Base-by-base conservation (phyloP, 2,113 vertebrate species). In the Poeciliopsis turrubarensis region DNA sequence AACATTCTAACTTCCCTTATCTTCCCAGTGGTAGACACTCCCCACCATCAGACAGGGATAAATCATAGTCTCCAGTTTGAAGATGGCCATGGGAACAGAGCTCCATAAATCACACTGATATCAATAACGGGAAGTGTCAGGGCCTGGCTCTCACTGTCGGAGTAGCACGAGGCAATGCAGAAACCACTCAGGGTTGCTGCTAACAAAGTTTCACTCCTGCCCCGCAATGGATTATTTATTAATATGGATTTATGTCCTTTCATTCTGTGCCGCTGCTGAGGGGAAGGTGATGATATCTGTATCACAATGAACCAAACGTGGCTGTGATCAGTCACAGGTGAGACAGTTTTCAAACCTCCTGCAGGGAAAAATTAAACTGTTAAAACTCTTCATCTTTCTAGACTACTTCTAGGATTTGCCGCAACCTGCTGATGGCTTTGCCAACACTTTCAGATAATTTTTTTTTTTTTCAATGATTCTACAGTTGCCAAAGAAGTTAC, bases 81-180 rank as follows among this genome's bases (percentile, higher is more conserved):
- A 76, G 88, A 90, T 44, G 84, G 84, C 73, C 81, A 62, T 68
- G 83, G 79, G 73, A 88, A 84, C 30, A 31, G 19, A 65, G 71
- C 60, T 83, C 79, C 90, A 93, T 93, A 89, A 92, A 93, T 92
- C 92, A 93, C 76, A 77, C 68, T 86, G 82, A 92, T 93, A 92
- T 92, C 91, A 90, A 92, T 90, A 92, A 90, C 73, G 69, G 88
- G 83, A 93, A 88, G 86, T 90, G 91, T 89, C 87, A 83, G 71
- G 72, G 72, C 76, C 73, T 15, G 19, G 80, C 82, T 80, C 82
- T 77, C 80, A 73, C 86, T 85, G 87, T 86, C 84, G 83, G 85
- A 73, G 84, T 51, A 51, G 70, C 68, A 73, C 75, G 39, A 75
- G 84, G 75, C 75, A 65, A 83, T 76, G 80, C 78, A 87, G 84